phyloP scores from a whole-genome alignment of 2,888 invertebrate species.

The Molorchus minor region DNA sequence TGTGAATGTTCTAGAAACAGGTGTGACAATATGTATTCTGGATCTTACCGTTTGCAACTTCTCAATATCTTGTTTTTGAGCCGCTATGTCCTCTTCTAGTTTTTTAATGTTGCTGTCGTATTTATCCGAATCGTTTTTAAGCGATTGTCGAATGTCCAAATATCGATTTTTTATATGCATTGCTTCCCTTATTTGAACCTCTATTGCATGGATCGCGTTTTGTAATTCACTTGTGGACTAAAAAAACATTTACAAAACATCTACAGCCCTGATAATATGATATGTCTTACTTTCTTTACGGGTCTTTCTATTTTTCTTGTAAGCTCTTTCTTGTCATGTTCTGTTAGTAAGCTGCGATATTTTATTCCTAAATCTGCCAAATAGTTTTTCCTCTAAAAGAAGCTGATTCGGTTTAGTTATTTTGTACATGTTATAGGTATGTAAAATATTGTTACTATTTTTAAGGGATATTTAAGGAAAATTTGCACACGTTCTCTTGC shows the following conservation, averaged over 20 bases:
- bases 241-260: constrained; percentile 35
- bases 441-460: no score
- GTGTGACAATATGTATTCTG: no score
- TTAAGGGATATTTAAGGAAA: no score
- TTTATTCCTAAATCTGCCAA: constrained; percentile 69
- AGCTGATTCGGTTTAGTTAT: no score
- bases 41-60: constrained; percentile 68
- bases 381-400: constrained; percentile 65
- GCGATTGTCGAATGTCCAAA: constrained; percentile 73
- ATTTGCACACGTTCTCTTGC: no score
- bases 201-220: constrained; percentile 82
- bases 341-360: constrained; percentile 70
- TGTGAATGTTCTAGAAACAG: not conserved
- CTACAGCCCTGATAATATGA: not conserved
- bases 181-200: constrained; percentile 85
- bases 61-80: constrained; percentile 78
- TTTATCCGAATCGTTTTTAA: constrained; percentile 76
- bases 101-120: constrained; percentile 78
- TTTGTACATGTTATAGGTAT: no score
- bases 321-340: constrained; percentile 65
- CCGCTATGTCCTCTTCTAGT: constrained; percentile 72
- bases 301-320: constrained; percentile 64
- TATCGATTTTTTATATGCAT: constrained; percentile 82
- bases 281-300: constrained; percentile 69
- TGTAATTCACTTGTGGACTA: constrained; percentile 76